Base-by-base conservation (phyloP, 2,888 invertebrate genomes). In the Pilophorus perplexus region DNA sequence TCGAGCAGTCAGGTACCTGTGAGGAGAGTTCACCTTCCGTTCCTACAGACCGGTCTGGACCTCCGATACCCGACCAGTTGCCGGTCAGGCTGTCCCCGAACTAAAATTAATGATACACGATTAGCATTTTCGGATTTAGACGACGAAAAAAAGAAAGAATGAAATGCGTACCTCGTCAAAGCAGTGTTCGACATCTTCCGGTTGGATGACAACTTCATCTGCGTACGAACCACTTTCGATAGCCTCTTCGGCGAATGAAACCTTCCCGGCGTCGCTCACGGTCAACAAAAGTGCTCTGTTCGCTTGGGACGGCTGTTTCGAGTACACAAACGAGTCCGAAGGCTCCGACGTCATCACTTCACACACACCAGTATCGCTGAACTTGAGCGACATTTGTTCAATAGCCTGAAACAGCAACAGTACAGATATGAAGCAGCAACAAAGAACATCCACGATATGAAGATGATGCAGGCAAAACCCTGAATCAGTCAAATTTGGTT, bases 1-100 rank as follows among this genome's bases (percentile, higher is more conserved):
- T 2, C 3, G 52, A 50, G 10, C 12, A 27, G 50, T 25, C 16
- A 28, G 10, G 20, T 28, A 38, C 6, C 6, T 38, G 55, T 8
- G 10, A 3, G 20, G 55, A 37, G 2, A 55, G 3, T 18, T 55
- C 55, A 1, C 10, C 20, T 2, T 38, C 38, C 3, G 12, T 4
- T 20, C 55, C 55, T 2, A 46, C 1, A 1, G 62, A 62, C 16
- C 37, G 62, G 12, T 62, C 62, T 8, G 28, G 33, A 5, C 46
- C 62, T 8, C 48, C 62, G 2, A 62, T 23, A 5, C 62, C 62
- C 5, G 62, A 62, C 62, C 62, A 62, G 22, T 62, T 62, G 62
- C 12, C 28, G 27, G 23, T n/a, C 22, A 48, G 12, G 33, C 62
- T 62, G 40, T 59, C 55, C 22, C 22, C n/a, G n/a, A n/a, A n/a